These are phyloP conservation scores for Thera obeliscata DNA, from an alignment of 2,888 invertebrate species.

Conservation along the genomic window DNA sequence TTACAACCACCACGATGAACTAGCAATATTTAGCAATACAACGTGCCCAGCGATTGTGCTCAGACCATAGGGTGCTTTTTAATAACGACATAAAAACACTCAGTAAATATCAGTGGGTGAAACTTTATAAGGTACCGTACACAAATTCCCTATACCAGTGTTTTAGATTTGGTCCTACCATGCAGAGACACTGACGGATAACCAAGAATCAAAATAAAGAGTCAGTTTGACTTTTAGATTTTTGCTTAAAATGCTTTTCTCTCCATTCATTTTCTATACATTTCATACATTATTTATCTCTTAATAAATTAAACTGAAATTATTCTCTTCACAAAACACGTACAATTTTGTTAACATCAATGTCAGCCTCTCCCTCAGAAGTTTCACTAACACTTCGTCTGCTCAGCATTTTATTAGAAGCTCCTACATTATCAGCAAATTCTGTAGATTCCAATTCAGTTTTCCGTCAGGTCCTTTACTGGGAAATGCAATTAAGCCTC, in stretches of 20 bases:
- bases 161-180: slow-evolving; percentile 65
- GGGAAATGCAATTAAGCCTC: slow-evolving; percentile 40
- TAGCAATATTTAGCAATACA: slow-evolving; percentile 18
- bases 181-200: slow-evolving; percentile 51
- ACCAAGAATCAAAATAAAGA: slow-evolving; percentile 4
- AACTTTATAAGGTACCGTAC: slow-evolving; percentile 85
- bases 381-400: slow-evolving; percentile 28
- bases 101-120: slow-evolving; percentile 76
- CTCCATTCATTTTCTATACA: too few relatives aligned
- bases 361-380: neutral
- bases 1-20: slow-evolving; percentile 23
- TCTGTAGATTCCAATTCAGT: slow-evolving; percentile 35
- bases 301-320: neutral
- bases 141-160: slow-evolving; percentile 79
- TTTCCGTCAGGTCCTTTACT: slow-evolving; percentile 38
- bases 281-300: too few relatives aligned
- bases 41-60: slow-evolving; percentile 47
- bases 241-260: too few relatives aligned
- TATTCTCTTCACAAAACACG: neutral
- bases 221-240: too few relatives aligned
- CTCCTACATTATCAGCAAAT: slow-evolving; percentile 28
- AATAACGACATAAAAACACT: slow-evolving; percentile 64
- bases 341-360: neutral
- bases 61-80: slow-evolving; percentile 67
- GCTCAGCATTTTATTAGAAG: slow-evolving; percentile 33